These are phyloP conservation scores for Cettia cetti DNA, from an alignment of 2,113 vertebrate genomes.

Conservation along the genomic window DNA sequence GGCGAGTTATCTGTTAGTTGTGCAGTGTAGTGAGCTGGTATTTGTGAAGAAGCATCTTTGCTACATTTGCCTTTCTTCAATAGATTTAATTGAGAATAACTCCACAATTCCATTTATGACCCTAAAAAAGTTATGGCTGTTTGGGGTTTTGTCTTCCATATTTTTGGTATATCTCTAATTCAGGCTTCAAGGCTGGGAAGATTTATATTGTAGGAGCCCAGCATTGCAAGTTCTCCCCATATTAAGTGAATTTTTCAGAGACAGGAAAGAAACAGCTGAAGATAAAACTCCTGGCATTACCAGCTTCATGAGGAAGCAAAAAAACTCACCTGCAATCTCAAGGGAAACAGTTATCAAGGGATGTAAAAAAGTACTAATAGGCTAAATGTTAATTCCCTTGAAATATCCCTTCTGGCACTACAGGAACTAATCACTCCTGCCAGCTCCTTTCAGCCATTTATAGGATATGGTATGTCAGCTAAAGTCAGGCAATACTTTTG, in stretches of 20 bases:
- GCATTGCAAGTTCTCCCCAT: background rate
- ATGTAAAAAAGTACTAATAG: background rate
- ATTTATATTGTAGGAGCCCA: background rate
- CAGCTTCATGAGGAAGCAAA: background rate
- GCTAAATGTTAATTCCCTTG: background rate
- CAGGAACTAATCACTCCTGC: background rate
- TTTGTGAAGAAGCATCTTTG: background rate
- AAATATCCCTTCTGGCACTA: background rate
- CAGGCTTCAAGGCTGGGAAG: background rate
- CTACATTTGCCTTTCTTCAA: background rate
- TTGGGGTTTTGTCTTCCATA: background rate
- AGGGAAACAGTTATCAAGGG: background rate
- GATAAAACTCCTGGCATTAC: background rate
- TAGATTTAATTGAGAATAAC: background rate
- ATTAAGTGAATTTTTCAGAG: background rate
- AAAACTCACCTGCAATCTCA: background rate
- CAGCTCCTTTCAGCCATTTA: background rate
- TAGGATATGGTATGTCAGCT: background rate
- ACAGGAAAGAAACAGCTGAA: background rate
- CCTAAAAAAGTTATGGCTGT: background rate
- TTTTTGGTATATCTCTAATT: background rate
- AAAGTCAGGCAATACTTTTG: background rate
- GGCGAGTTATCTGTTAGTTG: background rate
- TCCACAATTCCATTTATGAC: background rate
- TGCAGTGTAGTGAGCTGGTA: background rate